Evolutionary conservation across 2,888 invertebrate species (phyloP).

Genomic region (Odontocolon sp.): DNA sequence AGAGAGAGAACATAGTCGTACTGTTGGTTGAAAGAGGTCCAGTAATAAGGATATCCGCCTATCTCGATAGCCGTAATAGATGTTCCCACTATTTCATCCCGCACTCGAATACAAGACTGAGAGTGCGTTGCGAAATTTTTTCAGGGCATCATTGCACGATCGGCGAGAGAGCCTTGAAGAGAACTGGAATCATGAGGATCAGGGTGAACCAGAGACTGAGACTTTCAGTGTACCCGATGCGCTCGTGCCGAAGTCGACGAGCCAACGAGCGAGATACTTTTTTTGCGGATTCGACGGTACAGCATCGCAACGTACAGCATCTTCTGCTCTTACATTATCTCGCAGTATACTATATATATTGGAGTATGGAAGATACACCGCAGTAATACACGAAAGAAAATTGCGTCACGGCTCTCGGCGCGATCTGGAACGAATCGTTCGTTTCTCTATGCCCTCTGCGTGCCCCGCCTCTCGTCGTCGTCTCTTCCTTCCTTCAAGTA

Average conservation of each 20-base stretch:
- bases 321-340: conserved; percentile 37
- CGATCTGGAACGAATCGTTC: conserved; percentile 64
- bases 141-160: conserved; percentile 34
- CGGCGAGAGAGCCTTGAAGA: neutral
- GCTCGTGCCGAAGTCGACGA: conserved; percentile 38
- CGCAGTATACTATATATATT: no score
- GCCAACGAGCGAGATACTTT: conserved; percentile 34
- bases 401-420: conserved; percentile 61
- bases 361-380: conserved; percentile 11
- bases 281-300: conserved; percentile 26
- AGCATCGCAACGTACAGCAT: neutral
- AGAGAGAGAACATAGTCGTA: conserved; percentile 2
- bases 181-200: neutral
- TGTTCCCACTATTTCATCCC: conserved; percentile 51
- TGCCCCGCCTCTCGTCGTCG: conserved; percentile 41
- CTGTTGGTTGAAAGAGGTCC: conserved; percentile 43
- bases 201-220: conserved; percentile 19
- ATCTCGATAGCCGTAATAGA: conserved; percentile 51
- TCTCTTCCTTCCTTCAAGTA: conserved; percentile 31
- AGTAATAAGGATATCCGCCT: conserved; percentile 59
- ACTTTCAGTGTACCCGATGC: conserved; percentile 6
- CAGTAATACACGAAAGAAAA: conserved; percentile 54
- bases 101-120: neutral
- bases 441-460: conserved; percentile 18
- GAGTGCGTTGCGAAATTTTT: conserved; percentile 26